These are phyloP conservation scores for Virgularia gustaviana DNA, from an alignment of 92 coral and sea anemone species.

Conservation along the genomic window DNA sequence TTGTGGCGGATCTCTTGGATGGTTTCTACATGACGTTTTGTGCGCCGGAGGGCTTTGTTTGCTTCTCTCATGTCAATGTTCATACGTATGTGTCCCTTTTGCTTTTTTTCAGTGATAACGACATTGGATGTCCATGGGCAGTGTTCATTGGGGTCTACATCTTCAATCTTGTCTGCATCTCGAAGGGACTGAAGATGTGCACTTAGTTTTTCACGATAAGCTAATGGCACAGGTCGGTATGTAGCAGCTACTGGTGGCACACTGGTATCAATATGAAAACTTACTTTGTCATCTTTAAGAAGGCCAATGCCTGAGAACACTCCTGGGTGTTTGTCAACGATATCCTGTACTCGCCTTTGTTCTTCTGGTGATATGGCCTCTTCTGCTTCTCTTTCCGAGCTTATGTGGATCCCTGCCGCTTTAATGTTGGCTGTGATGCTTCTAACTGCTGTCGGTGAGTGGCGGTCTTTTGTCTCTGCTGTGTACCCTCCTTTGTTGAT, in stretches of 20 bases:
- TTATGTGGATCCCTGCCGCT: constrained; percentile 25
- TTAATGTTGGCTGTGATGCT: constrained; percentile 24
- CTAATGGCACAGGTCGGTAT: constrained; percentile 18
- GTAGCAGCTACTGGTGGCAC: constrained; percentile 2
- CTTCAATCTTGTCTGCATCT: constrained; percentile 26
- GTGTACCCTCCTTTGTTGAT: constrained; percentile 34
- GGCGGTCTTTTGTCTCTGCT: background rate
- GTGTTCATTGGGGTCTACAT: constrained; percentile 14
- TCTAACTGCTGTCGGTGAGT: background rate
- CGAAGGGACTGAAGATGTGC: constrained; percentile 32
- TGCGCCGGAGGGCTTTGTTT: constrained; percentile 32
- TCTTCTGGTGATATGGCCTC: constrained; percentile 24
- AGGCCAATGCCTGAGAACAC: constrained; percentile 13
- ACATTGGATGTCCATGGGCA: constrained; percentile 31
- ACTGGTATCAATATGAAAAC: constrained; percentile 1
- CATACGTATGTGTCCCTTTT: constrained; percentile 31
- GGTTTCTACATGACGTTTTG: constrained; percentile 31
- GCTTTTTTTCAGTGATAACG: constrained; percentile 45
- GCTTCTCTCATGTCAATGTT: constrained; percentile 34
- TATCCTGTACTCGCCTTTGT: constrained; percentile 3
- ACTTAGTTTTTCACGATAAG: constrained; percentile 13
- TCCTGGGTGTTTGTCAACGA: constrained; percentile 5
- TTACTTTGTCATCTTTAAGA: constrained; percentile 12
- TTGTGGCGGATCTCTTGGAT: constrained; percentile 22
- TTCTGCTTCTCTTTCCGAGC: constrained; percentile 11